A percentile compares a stretch with the other conserved stretches of the same genome.
phyloP scores from a whole-genome alignment of 92 coral and sea anemone genomes.

The Epizoanthus stellaris region DNA sequence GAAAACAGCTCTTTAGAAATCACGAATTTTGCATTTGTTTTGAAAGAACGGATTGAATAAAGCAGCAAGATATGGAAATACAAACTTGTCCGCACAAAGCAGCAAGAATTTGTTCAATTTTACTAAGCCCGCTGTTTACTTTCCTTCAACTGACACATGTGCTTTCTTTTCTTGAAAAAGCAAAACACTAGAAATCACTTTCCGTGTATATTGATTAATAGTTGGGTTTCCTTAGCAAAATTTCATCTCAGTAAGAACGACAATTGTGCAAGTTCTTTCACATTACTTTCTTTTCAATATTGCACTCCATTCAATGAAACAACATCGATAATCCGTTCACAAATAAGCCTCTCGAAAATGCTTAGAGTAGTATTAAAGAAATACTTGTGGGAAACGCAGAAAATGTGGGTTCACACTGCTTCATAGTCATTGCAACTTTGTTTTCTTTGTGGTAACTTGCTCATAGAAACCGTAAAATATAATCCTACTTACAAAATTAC shows the following conservation, averaged over 20 bases:
- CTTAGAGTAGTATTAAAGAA: constrained; percentile 21
- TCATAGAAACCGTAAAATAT: constrained; percentile 26
- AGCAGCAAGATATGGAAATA: neutral
- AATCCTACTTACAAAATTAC: neutral
- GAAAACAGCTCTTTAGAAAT: too few relatives aligned
- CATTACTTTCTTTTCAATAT: constrained; percentile 1
- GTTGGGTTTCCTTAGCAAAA: constrained; percentile 40
- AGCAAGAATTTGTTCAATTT: neutral
- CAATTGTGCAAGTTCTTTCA: constrained; percentile 19
- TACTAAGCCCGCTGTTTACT: constrained; percentile 3
- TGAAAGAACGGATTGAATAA: neutral
- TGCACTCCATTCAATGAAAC: constrained; percentile 16
- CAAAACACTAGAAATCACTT: neutral
- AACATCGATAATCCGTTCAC: constrained; percentile 14
- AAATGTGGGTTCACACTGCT: constrained; percentile 11
- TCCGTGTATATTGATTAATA: constrained; percentile 5
- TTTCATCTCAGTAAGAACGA: constrained; percentile 37
- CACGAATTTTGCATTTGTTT: neutral
- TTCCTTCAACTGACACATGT: constrained; percentile 3
- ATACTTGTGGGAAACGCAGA: constrained; percentile 43
- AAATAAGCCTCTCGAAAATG: constrained; percentile 26
- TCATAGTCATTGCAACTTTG: neutral
- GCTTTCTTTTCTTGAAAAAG: neutral
- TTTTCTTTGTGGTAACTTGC: neutral
- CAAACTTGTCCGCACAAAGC: neutral